Evolutionary conservation across 2,888 invertebrate species (phyloP), one percentile per base, ranked within the genome.

Genomic region (Anthrax anthrax): DNA sequence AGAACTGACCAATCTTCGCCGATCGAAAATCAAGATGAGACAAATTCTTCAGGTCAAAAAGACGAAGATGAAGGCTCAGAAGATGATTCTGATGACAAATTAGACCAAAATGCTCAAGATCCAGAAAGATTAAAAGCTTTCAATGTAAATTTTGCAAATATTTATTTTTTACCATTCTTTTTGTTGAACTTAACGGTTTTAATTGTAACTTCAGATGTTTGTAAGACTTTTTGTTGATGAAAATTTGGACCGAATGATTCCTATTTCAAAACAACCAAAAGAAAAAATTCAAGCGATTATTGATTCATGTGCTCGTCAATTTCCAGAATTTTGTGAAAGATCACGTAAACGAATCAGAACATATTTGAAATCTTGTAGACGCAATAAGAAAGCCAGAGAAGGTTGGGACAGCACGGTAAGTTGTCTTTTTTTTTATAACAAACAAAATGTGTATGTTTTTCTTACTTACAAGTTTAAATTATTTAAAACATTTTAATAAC

Each of bases 181-280:
- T 51, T 44, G 39, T 52, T 49, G 50, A 48, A 47, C 8, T 23
- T 6, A 4, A 23, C 23, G 8, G 19, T 51, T 56, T 73, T n/a
- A n/a, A n/a, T n/a, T n/a, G n/a, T n/a, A n/a, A n/a, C n/a, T n/a
- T 43, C 74, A 95, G 95, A 95, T 95, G 95, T 95, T 95, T 70
- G 94, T 95, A 51, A 81, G 95, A 38, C 75, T 95, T 50, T 95
- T 95, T 70, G 95, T 95, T 51, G 95, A 95, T 65, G 95, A 95
- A 71, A 95, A 95, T 65, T 74, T 95, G 57, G 95, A 95, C 67
- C 79, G 95, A 62, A 91, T 91, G 75, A 91, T 95, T 48, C 95
- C 95, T 48, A 95, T 95, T 61, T 94, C 94, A 44, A 92, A 95
- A 64, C 95, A 95, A 70, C 95, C 95, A 10, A 95, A 95, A 65